Base-by-base conservation (phyloP, 2,888 invertebrate genomes). In the Miltochrista miniata region DNA sequence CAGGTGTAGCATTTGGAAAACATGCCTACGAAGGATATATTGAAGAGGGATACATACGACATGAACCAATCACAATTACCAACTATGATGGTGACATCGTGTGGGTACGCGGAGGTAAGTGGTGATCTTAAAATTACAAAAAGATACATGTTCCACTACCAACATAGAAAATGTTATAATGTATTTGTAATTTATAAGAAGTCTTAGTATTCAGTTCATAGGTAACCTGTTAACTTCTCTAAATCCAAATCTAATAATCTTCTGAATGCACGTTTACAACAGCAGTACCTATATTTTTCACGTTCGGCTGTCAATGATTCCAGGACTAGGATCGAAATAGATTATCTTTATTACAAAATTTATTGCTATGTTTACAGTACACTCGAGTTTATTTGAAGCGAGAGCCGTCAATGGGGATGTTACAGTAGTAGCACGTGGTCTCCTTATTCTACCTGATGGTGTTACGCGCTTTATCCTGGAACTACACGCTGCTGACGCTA, bases 401-500 rank as follows among this genome's bases (percentile, higher is more conserved):
- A 49, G 39, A 3, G 50, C 76, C 31, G 45, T 51, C 0, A 63
- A 69, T 41, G 77, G 72, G 2, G 34, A 48, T 13, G 81, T 87
- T 7, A 60, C 59, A 3, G 72, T 87, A 4, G 48, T 67, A 4
- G 33, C 38, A 40, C n/a, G 12, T 11, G 68, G 52, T 3, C 49
- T 77, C 10, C 45, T 77, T 8, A 58, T 52, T 7, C 42, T 84
- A 31, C 78, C 83, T 0, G 45, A 50, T 33, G 67, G 73, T 31
- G 50, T 75, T 11, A 60, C 71, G 0, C 67, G 67, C 36, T 61
- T 85, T 2, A 60, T 70, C 5, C 53, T 90, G 39, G 83, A 84
- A 56, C 68, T 90, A 8, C 71, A 66, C 7, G 82, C 79, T 3
- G 74, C 55, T 5, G 46, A 54, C 7, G 83, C 83, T 5, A 66